Percentiles rank a stretch among this genome's conserved stretches.
Conservation (phyloP, 2,113 vertebrate species). For the Lepisosteus oculatus region DNA sequence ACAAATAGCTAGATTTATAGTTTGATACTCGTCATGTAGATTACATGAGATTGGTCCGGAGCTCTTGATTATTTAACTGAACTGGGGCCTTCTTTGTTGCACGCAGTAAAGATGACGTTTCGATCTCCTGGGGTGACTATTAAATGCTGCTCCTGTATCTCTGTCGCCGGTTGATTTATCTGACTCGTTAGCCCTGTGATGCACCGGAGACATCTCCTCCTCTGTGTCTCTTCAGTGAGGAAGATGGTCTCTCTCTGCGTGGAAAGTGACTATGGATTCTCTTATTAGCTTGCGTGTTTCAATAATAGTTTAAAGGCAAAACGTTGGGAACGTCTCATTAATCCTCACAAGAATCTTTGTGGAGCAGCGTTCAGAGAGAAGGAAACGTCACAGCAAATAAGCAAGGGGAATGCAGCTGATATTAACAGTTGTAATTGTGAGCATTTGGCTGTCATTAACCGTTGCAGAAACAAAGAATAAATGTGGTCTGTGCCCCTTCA, state of each 20-base stretch:
- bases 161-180: too few species aligned
- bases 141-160: too few species aligned
- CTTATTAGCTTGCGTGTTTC: neutral
- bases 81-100: too few species aligned
- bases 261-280: neutral
- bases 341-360: neutral
- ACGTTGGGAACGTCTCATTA: neutral
- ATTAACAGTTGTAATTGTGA: constrained; percentile 1
- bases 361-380: neutral
- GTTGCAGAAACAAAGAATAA: constrained; percentile 8
- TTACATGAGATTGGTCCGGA: too few species aligned
- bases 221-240: neutral
- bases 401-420: neutral
- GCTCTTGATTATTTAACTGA: too few species aligned
- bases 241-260: too few species aligned
- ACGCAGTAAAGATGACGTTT: too few species aligned
- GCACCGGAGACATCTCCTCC: neutral
- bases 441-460: constrained; percentile 15
- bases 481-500: neutral
- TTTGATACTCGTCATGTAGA: too few species aligned
- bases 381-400: neutral
- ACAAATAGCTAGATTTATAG: too few species aligned
- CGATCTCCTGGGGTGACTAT: too few species aligned
- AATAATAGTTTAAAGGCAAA: neutral
- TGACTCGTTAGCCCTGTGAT: neutral